Evolutionary conservation across 1,140 invertebrate species (phyloP).

Genomic region (Epicauta chinensis): DNA sequence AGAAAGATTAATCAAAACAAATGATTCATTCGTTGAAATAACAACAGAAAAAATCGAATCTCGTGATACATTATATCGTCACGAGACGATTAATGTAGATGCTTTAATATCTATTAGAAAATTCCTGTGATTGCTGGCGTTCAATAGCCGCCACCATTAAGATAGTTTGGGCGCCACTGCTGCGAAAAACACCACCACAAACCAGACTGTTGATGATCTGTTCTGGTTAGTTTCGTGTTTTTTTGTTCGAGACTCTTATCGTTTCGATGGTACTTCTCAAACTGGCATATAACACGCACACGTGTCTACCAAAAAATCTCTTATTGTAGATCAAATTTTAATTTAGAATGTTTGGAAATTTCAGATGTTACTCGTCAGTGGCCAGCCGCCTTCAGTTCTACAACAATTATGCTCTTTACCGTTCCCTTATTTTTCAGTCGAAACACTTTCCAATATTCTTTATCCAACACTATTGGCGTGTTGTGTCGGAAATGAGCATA

Average conservation of each 20-base stretch:
- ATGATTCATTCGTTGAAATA: neutral
- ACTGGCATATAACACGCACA: neutral
- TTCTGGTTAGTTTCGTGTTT: too few relatives aligned
- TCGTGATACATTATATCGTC: too few relatives aligned
- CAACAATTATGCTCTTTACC: constrained; percentile 86
- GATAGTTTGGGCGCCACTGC: neutral
- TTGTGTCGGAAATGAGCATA: constrained; percentile 63
- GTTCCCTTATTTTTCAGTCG: constrained; percentile 82
- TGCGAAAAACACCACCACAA: too few relatives aligned
- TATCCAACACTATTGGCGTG: constrained; percentile 84
- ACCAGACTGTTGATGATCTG: too few relatives aligned
- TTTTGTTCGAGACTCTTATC: neutral
- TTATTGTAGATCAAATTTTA: too few relatives aligned
- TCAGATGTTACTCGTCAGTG: constrained; percentile 72
- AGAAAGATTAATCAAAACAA: neutral
- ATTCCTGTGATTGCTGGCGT: too few relatives aligned
- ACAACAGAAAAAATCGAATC: neutral
- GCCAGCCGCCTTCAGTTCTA: constrained; percentile 74
- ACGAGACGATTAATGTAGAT: neutral
- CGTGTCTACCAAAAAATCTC: too few relatives aligned
- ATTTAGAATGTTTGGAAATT: constrained; percentile 27
- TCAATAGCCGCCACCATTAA: neutral
- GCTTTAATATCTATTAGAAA: too few relatives aligned
- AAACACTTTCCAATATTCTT: constrained; percentile 64
- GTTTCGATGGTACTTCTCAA: neutral